Percentiles rank a stretch among this genome's conserved stretches.
phyloP scores from a whole-genome alignment of 2,113 vertebrate species.

The Sardina pilchardus region DNA sequence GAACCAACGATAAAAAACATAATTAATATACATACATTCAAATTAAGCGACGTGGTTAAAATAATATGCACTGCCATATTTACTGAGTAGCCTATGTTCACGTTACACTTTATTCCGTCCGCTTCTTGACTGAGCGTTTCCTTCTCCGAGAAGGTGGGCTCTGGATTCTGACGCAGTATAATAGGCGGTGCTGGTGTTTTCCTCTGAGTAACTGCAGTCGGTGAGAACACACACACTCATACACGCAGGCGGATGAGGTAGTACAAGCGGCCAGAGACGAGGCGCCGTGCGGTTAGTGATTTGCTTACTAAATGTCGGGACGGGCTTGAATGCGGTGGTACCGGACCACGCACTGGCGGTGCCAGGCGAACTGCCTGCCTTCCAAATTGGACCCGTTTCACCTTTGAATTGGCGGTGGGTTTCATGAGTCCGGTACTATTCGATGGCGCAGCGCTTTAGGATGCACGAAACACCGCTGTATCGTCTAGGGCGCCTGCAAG shows the following conservation, averaged over 20 bases:
- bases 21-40: too few species aligned
- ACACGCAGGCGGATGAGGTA: not conserved
- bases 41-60: too few species aligned
- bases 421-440: conserved; percentile 51
- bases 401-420: conserved; percentile 23
- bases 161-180: conserved; percentile 63
- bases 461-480: conserved; percentile 60
- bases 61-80: not conserved
- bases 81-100: not conserved
- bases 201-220: conserved; percentile 34
- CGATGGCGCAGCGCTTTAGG: conserved; percentile 63
- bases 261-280: not conserved
- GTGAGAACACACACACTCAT: not conserved
- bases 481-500: conserved; percentile 45
- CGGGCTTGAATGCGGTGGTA: conserved; percentile 34
- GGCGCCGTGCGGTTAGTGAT: not conserved
- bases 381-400: conserved; percentile 30
- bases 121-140: not conserved
- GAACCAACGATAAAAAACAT: not conserved
- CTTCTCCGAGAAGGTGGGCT: conserved; percentile 50
- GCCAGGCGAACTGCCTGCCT: conserved; percentile 27
- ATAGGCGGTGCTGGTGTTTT: conserved; percentile 44
- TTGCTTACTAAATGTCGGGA: conserved; percentile 10
- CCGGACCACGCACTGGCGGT: conserved; percentile 22
- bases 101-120: not conserved